Evolutionary conservation across 2,888 invertebrate species (phyloP).

Genomic region (Epinotia ramella): DNA sequence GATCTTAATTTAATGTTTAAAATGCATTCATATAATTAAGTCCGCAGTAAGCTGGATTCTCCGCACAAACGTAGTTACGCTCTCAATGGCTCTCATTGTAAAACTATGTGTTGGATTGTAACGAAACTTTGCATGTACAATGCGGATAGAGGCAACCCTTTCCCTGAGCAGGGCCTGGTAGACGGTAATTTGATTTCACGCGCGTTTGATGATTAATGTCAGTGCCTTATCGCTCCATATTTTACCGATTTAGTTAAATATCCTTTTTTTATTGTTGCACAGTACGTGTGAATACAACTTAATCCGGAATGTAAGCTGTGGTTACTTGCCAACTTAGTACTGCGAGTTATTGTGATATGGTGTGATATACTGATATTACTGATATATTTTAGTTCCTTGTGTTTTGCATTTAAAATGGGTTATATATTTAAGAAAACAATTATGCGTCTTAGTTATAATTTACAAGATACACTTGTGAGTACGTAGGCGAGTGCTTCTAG

Average conservation of each 20-base stretch:
- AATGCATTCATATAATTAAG: slow-evolving; percentile 1
- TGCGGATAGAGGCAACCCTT: slow-evolving; percentile 77
- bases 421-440: too few relatives aligned
- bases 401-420: too few relatives aligned
- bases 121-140: too few relatives aligned
- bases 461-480: too few relatives aligned
- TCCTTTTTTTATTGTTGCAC: slow-evolving; percentile 62
- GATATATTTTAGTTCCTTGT: too few relatives aligned
- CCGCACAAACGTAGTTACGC: too few relatives aligned
- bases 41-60: too few relatives aligned
- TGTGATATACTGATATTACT: too few relatives aligned
- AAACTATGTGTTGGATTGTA: too few relatives aligned
- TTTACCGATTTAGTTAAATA: slow-evolving; percentile 81
- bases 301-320: slow-evolving; percentile 61
- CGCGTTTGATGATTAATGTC: slow-evolving; percentile 82
- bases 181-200: slow-evolving; percentile 84
- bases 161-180: slow-evolving; percentile 77
- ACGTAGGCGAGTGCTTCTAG: too few relatives aligned
- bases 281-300: slow-evolving; percentile 69
- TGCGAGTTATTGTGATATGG: not conserved
- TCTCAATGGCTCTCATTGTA: too few relatives aligned
- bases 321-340: slow-evolving; percentile 33
- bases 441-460: too few relatives aligned
- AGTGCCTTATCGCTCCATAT: slow-evolving; percentile 83
- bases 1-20: not conserved